These are phyloP conservation scores for Phymorhynchus buccinoides DNA, from an alignment of 1,140 invertebrate genomes.

Conservation along the genomic window DNA sequence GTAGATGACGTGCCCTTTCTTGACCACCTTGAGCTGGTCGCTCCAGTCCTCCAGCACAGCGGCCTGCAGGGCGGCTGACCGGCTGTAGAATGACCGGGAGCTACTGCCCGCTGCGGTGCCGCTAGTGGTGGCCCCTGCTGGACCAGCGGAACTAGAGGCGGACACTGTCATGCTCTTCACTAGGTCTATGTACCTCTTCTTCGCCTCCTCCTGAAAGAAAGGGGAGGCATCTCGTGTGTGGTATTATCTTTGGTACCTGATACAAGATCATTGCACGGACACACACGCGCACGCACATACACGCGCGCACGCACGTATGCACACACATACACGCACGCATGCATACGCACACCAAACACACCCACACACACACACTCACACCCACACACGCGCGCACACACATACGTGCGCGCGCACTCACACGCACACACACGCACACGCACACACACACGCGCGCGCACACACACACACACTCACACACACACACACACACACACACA, in stretches of 20 bases:
- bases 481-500: constrained; percentile 24
- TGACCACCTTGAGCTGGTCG: constrained; percentile 56
- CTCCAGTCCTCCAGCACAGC: constrained; percentile 51
- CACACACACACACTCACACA: constrained; percentile 19
- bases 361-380: too few relatives aligned
- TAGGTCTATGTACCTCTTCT: constrained; percentile 54
- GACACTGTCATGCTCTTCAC: constrained; percentile 49
- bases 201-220: constrained; percentile 55
- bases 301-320: too few relatives aligned
- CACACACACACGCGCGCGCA: not conserved
- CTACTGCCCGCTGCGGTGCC: not conserved
- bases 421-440: not conserved
- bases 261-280: not conserved
- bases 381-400: too few relatives aligned
- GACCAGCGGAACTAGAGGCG: too few relatives aligned
- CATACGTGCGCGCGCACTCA: not conserved
- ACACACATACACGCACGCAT: not conserved
- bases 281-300: not conserved
- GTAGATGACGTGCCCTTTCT: constrained; percentile 76
- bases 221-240: not conserved
- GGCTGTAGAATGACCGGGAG: not conserved
- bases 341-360: too few relatives aligned
- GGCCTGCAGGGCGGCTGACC: not conserved
- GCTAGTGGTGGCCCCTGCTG: too few relatives aligned
- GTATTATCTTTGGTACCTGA: not conserved